Evolutionary conservation across 1,140 invertebrate genomes (phyloP), one percentile per base, ranked within the genome.

Genomic region (Episyrphus balteatus): DNA sequence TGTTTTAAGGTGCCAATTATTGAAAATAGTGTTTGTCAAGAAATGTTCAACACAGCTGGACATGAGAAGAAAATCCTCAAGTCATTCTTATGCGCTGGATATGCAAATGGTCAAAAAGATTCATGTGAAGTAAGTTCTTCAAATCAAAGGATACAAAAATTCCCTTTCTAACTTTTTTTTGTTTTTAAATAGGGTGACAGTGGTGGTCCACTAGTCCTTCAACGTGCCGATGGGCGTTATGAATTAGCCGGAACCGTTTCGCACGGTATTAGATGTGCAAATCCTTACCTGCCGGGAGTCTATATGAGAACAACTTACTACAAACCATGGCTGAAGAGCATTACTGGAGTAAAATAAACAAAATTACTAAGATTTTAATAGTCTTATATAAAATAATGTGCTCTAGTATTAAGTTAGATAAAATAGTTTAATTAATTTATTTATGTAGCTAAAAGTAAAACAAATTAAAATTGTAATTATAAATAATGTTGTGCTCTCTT

Each of bases 11-110:
- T 94, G 13, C 91, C 91, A 9, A 83, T 94, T 51, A 89, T 94
- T 66, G 84, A 88, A 57, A 94, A 94, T 66, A 77, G 77, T 43
- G 84, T 91, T 1, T 95, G 91, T 64, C 91, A 95, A 69, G 84
- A 90, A 59, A 93, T 94, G 90, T 95, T 94, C 76, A 78, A 83
- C 47, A 88, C 86, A 0, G 88, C 86, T 2, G 88, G 88, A 1
- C 90, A 94, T 57, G 73, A 80, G 2, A 95, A 95, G 71, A 78
- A 81, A 45, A 93, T 95, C 53, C 70, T 89, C 10, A 81, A 81
- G 34, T 91, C 88, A 47, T 95, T 95, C 71, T 73, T 95, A n/a
- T 96, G 92, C 59, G 92, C 92, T 12, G 92, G 92, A 33, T 96
- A 94, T 62, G 82, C 86, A 17, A 88, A 88, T 55, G 92, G 92